A percentile compares a stretch with the other conserved stretches of the same genome.
Conservation (phyloP, 2,888 invertebrate species). For the Tanytarsus gracilentus region DNA sequence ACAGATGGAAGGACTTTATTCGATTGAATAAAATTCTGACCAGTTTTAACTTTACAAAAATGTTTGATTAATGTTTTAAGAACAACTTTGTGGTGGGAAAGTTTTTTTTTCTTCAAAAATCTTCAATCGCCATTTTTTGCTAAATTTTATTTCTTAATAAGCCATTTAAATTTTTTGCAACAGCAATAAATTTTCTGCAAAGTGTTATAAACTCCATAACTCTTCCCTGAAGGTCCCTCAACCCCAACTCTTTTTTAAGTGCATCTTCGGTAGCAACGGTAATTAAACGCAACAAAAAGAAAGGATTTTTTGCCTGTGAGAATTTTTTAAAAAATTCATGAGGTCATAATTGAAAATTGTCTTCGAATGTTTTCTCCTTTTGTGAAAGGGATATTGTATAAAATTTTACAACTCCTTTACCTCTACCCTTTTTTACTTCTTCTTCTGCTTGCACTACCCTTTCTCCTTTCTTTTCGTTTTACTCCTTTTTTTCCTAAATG, state of each 20-base stretch:
- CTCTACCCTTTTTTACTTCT: background rate
- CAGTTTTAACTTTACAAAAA: background rate
- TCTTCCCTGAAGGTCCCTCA: background rate
- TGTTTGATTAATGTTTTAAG: constrained; percentile 8
- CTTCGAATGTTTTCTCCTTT: constrained; percentile 9
- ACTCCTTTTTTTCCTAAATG: background rate
- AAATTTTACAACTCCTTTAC: constrained; percentile 13
- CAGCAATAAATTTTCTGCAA: too few relatives aligned
- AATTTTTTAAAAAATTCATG: constrained; percentile 24
- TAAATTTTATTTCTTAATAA: too few relatives aligned
- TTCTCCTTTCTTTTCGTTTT: too few relatives aligned
- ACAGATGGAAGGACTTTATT: background rate
- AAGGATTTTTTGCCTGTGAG: background rate
- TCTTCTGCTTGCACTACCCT: constrained; percentile 4
- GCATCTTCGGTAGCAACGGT: background rate
- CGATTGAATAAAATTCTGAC: background rate
- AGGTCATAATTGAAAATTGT: constrained; percentile 25
- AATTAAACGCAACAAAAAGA: background rate
- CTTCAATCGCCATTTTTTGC: too few relatives aligned
- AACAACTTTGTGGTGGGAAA: background rate
- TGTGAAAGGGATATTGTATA: too few relatives aligned
- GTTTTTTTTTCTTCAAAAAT: background rate
- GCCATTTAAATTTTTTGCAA: too few relatives aligned
- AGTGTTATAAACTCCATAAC: too few relatives aligned
- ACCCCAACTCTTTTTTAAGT: too few relatives aligned